phyloP scores from a whole-genome alignment of 2,888 invertebrate species.

The Arctia plantaginis region DNA sequence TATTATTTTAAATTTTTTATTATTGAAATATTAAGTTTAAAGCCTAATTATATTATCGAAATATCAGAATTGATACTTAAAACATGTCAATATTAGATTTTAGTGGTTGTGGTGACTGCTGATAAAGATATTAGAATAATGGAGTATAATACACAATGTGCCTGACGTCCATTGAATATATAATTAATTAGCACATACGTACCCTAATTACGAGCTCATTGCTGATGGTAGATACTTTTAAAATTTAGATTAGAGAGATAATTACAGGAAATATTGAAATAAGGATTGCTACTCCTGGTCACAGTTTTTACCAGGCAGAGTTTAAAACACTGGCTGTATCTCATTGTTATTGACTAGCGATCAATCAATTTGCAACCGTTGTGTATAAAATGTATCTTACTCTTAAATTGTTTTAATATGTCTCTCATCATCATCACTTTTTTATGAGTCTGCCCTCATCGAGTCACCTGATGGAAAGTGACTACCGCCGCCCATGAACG shows the following conservation, averaged over 20 bases:
- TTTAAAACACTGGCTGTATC: too few species aligned
- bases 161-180: background rate
- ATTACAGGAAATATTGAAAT: background rate
- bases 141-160: background rate
- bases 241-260: background rate
- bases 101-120: background rate
- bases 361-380: background rate
- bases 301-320: background rate
- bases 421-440: too few species aligned
- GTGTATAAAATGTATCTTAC: too few species aligned
- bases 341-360: background rate
- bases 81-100: background rate
- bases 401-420: too few species aligned
- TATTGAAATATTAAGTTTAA: background rate
- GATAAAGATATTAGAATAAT: slow-evolving; percentile 1
- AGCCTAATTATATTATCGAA: background rate
- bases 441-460: too few species aligned
- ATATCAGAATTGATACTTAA: background rate
- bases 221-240: background rate
- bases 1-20: too few species aligned
- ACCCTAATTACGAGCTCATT: background rate
- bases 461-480: too few species aligned
- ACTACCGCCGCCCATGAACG: too few species aligned
- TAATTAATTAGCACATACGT: background rate
- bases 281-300: background rate